A percentile compares a stretch with the other conserved stretches of the same genome.
Conservation (phyloP, 2,797 vertebrate genomes). For the Lycodopsis pacificus region DNA sequence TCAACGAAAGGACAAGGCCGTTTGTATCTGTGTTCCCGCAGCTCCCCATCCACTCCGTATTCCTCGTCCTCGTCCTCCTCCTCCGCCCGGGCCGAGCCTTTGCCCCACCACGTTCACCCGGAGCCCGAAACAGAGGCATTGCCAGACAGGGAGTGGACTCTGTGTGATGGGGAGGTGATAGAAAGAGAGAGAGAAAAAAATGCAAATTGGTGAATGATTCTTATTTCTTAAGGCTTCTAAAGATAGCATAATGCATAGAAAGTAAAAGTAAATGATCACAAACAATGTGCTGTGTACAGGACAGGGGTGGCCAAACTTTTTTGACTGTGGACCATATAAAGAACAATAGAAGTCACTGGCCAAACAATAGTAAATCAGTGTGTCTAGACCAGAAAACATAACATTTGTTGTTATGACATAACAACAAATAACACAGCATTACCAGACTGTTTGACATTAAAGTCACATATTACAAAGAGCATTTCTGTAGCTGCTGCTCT, state of each 20-base stretch:
- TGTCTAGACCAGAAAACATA: neutral
- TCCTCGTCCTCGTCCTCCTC: slow-evolving; percentile 10
- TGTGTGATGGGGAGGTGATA: neutral
- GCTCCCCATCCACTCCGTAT: slow-evolving; percentile 1
- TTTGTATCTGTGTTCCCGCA: slow-evolving; percentile 41
- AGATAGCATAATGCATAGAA: neutral
- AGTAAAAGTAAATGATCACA: neutral
- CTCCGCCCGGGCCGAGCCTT: slow-evolving; percentile 20
- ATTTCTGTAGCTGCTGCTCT: neutral
- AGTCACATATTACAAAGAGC: neutral
- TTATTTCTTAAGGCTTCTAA: neutral
- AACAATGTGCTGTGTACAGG: neutral
- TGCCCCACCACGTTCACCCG: neutral
- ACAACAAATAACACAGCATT: neutral
- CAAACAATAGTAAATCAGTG: neutral
- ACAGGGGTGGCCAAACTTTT: too few relatives aligned
- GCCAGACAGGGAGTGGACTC: slow-evolving; percentile 1
- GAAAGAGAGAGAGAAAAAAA: too few relatives aligned
- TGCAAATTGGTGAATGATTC: neutral
- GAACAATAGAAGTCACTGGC: too few relatives aligned
- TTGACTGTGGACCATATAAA: too few relatives aligned
- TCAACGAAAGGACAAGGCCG: slow-evolving; percentile 58
- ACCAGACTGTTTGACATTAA: neutral
- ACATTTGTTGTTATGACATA: neutral
- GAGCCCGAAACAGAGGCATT: slow-evolving; percentile 78